Percentiles rank a stretch among this genome's conserved stretches.
These are phyloP conservation scores for Atopsyche davidsoni DNA, from an alignment of 1,140 invertebrate genomes.

Conservation along the genomic window DNA sequence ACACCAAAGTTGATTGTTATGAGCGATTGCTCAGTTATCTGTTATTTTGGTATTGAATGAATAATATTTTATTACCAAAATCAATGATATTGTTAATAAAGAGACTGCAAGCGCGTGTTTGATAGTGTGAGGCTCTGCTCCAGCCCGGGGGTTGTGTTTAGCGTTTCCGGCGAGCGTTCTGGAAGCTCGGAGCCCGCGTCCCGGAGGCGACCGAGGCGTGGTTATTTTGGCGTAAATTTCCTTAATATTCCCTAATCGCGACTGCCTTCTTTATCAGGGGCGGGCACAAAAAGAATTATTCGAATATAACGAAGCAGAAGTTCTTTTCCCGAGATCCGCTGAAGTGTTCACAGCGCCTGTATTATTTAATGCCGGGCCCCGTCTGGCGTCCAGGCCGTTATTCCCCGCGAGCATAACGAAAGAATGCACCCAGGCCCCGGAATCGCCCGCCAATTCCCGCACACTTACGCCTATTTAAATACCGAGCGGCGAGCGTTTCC, in stretches of 20 bases:
- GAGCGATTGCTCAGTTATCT: too few relatives aligned
- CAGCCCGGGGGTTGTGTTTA: too few relatives aligned
- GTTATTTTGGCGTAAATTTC: conserved; percentile 5
- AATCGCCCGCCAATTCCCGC: conserved; percentile 5
- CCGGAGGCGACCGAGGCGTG: too few relatives aligned
- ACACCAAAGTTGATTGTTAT: too few relatives aligned
- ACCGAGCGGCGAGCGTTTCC: conserved; percentile 1
- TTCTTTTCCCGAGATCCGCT: conserved; percentile 6
- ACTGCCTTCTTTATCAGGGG: conserved; percentile 1
- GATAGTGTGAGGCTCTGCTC: too few relatives aligned
- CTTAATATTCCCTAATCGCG: conserved; percentile 3
- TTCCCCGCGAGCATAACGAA: neutral
- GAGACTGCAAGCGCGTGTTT: too few relatives aligned
- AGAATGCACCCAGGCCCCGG: neutral
- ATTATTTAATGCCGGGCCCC: conserved; percentile 4
- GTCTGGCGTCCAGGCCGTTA: neutral
- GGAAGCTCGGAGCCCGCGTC: too few relatives aligned
- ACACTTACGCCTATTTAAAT: conserved; percentile 8
- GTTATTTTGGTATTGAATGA: too few relatives aligned
- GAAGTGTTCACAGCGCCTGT: conserved; percentile 10
- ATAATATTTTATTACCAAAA: too few relatives aligned
- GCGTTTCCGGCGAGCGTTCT: too few relatives aligned
- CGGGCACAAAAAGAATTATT: conserved; percentile 10
- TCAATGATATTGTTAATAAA: too few relatives aligned
- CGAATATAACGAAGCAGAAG: conserved; percentile 9